Conservation (phyloP, 2,797 vertebrate species). For the Periophthalmus magnuspinnatus region DNA sequence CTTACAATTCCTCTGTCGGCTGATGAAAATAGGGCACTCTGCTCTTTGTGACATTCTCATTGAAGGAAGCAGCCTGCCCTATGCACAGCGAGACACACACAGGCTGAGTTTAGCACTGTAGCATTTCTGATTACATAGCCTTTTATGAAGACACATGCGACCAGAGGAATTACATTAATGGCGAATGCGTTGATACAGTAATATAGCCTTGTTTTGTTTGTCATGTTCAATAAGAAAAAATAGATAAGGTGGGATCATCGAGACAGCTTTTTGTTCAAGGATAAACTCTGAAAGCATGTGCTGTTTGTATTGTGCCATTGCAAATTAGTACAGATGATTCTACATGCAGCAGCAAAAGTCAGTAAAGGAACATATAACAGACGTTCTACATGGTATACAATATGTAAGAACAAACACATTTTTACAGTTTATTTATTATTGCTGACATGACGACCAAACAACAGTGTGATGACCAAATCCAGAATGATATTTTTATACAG, state of each 20-base stretch:
- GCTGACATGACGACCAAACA: no score
- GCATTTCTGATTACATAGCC: slow-evolving; percentile 37
- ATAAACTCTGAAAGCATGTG: no score
- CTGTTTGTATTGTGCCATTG: background rate
- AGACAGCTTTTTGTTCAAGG: background rate
- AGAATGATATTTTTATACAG: no score
- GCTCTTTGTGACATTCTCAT: slow-evolving; percentile 65
- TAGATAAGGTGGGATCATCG: background rate
- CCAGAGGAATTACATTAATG: slow-evolving; percentile 33
- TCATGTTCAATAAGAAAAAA: background rate
- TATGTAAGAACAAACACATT: no score
- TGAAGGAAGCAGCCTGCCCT: slow-evolving; percentile 47
- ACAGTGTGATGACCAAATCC: no score
- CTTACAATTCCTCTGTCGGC: slow-evolving; percentile 57
- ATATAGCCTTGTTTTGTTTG: slow-evolving; percentile 25
- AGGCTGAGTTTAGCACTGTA: slow-evolving; percentile 47
- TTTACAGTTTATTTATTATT: no score
- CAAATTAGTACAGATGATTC: background rate
- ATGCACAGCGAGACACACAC: slow-evolving; percentile 47
- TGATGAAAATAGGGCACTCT: slow-evolving; percentile 63
- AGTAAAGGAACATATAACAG: background rate
- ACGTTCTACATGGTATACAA: no score
- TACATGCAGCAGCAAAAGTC: background rate
- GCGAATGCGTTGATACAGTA: slow-evolving; percentile 13
- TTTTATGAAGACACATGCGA: slow-evolving; percentile 24